Evolutionary conservation across 2,113 vertebrate species (phyloP).

Genomic region (Emydocephalus ijimae): DNA sequence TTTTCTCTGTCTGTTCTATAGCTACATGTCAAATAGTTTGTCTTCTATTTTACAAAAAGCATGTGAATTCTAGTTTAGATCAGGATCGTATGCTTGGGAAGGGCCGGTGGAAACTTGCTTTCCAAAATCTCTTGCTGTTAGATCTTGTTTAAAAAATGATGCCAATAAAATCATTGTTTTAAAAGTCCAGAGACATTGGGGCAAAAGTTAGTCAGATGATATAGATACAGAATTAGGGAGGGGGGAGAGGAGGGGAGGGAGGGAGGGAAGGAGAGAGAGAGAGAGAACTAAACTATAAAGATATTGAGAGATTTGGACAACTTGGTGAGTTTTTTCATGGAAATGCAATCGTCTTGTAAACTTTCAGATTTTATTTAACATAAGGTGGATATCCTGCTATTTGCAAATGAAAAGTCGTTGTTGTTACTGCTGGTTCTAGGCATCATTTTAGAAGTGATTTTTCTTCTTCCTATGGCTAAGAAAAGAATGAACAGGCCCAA

Average conservation of each 20-base stretch:
- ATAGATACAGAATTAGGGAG: too few relatives aligned
- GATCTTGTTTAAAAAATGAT: too few relatives aligned
- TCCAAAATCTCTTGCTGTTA: too few relatives aligned
- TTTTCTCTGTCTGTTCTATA: background rate
- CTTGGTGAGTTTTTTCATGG: background rate
- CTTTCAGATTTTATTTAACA: background rate
- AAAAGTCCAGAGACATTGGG: too few relatives aligned
- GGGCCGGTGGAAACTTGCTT: too few relatives aligned
- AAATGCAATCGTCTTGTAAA: background rate
- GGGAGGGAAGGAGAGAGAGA: too few relatives aligned
- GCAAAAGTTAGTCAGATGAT: too few relatives aligned
- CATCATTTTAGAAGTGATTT: background rate
- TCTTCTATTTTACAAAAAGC: background rate
- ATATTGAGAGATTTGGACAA: background rate
- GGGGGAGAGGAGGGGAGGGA: too few relatives aligned
- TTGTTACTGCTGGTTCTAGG: background rate
- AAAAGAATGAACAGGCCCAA: background rate
- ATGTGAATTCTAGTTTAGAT: too few relatives aligned
- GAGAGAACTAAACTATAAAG: background rate
- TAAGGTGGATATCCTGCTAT: background rate
- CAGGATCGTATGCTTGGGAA: too few relatives aligned
- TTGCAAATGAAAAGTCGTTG: background rate
- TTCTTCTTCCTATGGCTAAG: background rate
- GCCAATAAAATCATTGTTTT: too few relatives aligned
- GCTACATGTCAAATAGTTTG: background rate